A percentile compares a stretch with the other conserved stretches of the same genome.
phyloP scores from a whole-genome alignment of 1,140 invertebrate genomes.

The Brachionus sp. region DNA sequence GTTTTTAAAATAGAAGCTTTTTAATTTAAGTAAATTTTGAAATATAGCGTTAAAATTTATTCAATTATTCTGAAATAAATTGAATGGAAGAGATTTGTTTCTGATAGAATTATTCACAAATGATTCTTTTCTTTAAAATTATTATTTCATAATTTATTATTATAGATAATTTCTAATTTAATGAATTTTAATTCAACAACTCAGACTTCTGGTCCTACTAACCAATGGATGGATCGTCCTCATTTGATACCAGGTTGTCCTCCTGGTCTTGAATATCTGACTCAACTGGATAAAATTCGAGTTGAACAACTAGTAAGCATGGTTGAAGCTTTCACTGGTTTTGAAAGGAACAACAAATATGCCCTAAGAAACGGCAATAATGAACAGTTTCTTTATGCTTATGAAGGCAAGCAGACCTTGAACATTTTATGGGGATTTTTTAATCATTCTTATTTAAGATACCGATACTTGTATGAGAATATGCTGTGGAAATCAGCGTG shows the following conservation, averaged over 20 bases:
- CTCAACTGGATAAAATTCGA: conserved; percentile 78
- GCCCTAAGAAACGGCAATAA: conserved; percentile 68
- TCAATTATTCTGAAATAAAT: no score
- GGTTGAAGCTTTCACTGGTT: conserved; percentile 77
- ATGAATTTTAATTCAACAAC: no score
- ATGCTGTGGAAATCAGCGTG: conserved; percentile 70
- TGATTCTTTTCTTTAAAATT: no score
- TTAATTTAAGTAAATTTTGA: no score
- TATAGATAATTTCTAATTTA: no score
- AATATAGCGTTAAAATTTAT: no score
- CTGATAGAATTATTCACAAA: no score
- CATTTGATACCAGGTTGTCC: conserved; percentile 73
- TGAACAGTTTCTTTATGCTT: conserved; percentile 68
- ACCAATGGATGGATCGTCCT: conserved; percentile 73
- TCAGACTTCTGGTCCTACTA: not conserved
- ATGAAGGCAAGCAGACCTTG: conserved; percentile 49
- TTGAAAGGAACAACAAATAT: conserved; percentile 83
- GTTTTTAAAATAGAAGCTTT: no score
- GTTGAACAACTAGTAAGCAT: conserved; percentile 82
- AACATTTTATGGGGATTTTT: not conserved
- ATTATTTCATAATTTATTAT: no score
- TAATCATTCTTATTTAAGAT: conserved; percentile 59
- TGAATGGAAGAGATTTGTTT: no score
- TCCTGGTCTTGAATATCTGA: conserved; percentile 85
- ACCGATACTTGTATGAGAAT: conserved; percentile 73